Percentiles rank a stretch among this genome's conserved stretches.
Evolutionary conservation across 2,113 vertebrate genomes (phyloP).

Genomic region (Aviceda subcristata): DNA sequence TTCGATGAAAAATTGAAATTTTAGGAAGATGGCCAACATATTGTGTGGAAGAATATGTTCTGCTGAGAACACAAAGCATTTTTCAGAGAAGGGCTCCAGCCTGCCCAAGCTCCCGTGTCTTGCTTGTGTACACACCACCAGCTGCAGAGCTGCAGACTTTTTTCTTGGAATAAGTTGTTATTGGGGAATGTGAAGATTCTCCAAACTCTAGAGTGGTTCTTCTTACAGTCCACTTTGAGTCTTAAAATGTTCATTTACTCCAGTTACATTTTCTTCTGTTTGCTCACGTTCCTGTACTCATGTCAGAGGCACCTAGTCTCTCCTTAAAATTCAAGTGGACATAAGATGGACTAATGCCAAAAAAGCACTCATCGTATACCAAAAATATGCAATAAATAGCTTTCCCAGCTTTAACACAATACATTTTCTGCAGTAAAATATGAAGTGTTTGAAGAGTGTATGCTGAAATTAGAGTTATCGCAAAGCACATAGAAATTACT

Average conservation of each 20-base stretch:
- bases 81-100: neutral
- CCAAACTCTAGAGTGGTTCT: neutral
- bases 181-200: neutral
- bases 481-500: neutral
- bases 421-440: neutral
- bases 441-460: fast-evolving
- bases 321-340: neutral
- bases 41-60: neutral
- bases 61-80: neutral
- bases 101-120: neutral
- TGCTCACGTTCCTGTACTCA: neutral
- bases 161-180: neutral
- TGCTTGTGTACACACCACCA: neutral
- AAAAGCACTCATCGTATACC: neutral
- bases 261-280: neutral
- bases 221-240: neutral
- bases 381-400: neutral
- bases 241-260: neutral
- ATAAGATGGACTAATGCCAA: neutral
- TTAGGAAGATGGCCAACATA: fast-evolving
- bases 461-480: neutral
- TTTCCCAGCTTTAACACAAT: neutral
- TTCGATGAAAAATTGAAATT: neutral
- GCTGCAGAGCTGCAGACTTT: neutral
- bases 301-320: neutral